These are phyloP conservation scores for Azemiops feae DNA, from an alignment of 2,113 vertebrate genomes.

Conservation along the genomic window DNA sequence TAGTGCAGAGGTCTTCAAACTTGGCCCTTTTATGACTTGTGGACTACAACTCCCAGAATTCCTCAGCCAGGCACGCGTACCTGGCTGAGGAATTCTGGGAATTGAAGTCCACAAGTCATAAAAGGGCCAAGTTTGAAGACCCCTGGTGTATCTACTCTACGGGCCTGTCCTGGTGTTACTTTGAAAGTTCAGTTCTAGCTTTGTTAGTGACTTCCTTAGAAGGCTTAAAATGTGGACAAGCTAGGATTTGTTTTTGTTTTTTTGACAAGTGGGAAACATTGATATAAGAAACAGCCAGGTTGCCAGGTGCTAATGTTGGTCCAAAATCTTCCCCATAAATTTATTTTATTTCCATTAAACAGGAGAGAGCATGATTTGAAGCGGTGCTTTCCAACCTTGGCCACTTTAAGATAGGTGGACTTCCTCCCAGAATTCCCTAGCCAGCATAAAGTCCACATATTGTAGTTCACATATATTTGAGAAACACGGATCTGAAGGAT, in stretches of 20 bases:
- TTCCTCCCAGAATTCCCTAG: neutral
- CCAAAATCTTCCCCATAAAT: neutral
- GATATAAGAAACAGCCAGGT: neutral
- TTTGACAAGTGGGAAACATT: neutral
- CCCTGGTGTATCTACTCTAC: neutral
- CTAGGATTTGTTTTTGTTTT: neutral
- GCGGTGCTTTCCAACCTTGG: neutral
- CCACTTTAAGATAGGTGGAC: neutral
- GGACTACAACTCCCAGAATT: neutral
- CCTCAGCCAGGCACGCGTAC: too few species aligned
- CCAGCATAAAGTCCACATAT: neutral
- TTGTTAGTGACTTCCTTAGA: neutral
- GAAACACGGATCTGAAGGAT: neutral
- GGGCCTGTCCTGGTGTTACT: neutral
- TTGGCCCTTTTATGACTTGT: neutral
- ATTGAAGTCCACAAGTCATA: neutral
- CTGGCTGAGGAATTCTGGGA: too few species aligned
- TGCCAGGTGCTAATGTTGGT: neutral
- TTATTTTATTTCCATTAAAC: neutral
- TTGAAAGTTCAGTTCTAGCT: neutral
- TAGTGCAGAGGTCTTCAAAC: neutral
- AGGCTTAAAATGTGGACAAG: neutral
- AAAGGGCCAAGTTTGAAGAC: neutral
- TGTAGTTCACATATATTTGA: neutral
- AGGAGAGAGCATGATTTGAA: neutral